Evolutionary conservation across 2,797 vertebrate genomes (phyloP), one percentile per base, ranked within the genome.

Genomic region (Psittacula echo): DNA sequence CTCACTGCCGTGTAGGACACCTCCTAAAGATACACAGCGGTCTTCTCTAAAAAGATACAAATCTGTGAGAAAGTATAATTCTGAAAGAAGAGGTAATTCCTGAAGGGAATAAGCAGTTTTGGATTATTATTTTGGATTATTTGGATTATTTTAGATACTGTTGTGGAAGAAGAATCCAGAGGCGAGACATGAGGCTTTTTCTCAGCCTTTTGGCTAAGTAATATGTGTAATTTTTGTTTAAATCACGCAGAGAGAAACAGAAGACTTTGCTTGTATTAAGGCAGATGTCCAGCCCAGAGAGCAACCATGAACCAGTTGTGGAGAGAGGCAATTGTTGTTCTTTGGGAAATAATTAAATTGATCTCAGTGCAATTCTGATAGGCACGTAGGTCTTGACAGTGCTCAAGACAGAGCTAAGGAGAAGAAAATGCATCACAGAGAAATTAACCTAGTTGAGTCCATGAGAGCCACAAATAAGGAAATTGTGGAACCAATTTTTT

Each of bases 291-390:
- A 53, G 7, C 39, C 32, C 41, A 34, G 62, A 68, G 29, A 67
- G 18, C 50, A 64, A 13, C 27, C 1, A 2, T 21, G 47, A 78
- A 15, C 11, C 3, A 68, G 0, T 5, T 47, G 15, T 26, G 45
- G 37, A 65, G 18, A 61, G 11, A 45, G 29, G 22, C 3, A 58
- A 5, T 5, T 66, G 34, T 4, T 80, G 11, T 16, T 81, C 7
- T 54, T 66, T 48, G 30, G 9, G 50, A 26, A 66, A 54, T 8
- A 20, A 27, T 11, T 32, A 68, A 41, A 54, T 19, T 2, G 0
- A 4, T 50, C 29, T 47, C 1, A 1, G 39, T 79, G 54, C 27
- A 13, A 6, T 22, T 62, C 26, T 64, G n/a, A 34, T 45, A n/a
- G 44, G n/a, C 27, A 23, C 4, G 2, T 18, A 32, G 15, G 19